A percentile compares a stretch with the other conserved stretches of the same genome.
Conservation (phyloP, 2,888 invertebrate genomes). For the Deladenus siricidicola region DNA sequence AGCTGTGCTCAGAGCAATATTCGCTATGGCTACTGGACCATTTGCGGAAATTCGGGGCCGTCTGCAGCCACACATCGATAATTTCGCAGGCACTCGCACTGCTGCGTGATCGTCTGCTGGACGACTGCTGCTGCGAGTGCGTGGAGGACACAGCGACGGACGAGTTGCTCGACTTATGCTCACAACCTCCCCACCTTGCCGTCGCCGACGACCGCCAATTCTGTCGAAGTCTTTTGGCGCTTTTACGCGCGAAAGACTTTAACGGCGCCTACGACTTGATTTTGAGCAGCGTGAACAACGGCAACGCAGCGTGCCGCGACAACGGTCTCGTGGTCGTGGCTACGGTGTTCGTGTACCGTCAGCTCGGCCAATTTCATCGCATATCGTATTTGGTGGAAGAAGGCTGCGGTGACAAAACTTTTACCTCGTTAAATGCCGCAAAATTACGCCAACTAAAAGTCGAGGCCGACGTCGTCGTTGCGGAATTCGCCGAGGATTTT, state of each 20-base stretch:
- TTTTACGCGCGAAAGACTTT: neutral
- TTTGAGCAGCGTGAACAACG: neutral
- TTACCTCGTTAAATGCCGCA: neutral
- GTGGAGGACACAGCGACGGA: too few species aligned
- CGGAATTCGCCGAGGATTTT: neutral
- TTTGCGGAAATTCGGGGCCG: too few species aligned
- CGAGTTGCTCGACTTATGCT: neutral
- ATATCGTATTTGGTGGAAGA: neutral
- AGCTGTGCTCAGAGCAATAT: too few species aligned
- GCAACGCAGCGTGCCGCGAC: too few species aligned
- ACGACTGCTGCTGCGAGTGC: too few species aligned
- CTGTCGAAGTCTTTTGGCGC: neutral
- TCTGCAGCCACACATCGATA: too few species aligned
- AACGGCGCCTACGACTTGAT: neutral
- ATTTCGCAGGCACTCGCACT: too few species aligned
- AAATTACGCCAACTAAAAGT: neutral
- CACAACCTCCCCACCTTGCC: neutral
- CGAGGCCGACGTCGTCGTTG: neutral
- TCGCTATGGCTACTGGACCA: too few species aligned
- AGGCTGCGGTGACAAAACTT: neutral
- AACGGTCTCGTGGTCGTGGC: neutral
- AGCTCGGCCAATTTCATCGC: neutral
- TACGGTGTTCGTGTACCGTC: neutral
- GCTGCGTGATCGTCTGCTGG: too few species aligned
- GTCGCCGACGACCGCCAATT: neutral